Percentiles rank a stretch among this genome's conserved stretches.
Evolutionary conservation across 2,113 vertebrate genomes (phyloP).

Genomic region (Potamarius usumacintae): DNA sequence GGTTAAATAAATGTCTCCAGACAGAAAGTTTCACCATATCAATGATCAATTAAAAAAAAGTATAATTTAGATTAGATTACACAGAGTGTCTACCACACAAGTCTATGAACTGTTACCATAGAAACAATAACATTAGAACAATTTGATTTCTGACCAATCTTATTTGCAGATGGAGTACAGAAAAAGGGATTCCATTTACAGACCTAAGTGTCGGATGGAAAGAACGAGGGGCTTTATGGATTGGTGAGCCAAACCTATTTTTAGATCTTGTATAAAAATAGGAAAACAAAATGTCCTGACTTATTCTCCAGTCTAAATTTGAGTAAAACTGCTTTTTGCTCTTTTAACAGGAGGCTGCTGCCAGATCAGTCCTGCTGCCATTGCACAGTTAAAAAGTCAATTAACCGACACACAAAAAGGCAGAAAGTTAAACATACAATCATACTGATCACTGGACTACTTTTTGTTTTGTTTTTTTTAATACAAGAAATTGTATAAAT

Average conservation of each 20-base stretch:
- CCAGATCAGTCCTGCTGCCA: slow-evolving; percentile 66
- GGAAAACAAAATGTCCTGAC: background rate
- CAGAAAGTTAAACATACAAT: background rate
- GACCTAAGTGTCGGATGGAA: slow-evolving; percentile 67
- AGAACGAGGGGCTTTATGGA: slow-evolving; percentile 72
- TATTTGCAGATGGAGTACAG: slow-evolving; percentile 67
- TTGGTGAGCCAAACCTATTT: slow-evolving; percentile 64
- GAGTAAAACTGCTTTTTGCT: background rate
- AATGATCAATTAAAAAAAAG: background rate
- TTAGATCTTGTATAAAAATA: background rate
- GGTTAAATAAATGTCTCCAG: background rate
- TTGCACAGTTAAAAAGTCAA: slow-evolving; percentile 59
- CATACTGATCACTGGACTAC: slow-evolving; percentile 3
- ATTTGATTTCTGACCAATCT: background rate
- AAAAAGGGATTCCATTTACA: slow-evolving; percentile 39
- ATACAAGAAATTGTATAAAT: slow-evolving; percentile 58
- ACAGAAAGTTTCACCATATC: background rate
- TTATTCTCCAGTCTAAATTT: background rate
- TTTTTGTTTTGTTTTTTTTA: background rate
- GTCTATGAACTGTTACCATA: background rate
- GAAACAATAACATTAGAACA: background rate
- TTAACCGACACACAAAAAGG: slow-evolving; percentile 37
- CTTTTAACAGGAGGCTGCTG: slow-evolving; percentile 75
- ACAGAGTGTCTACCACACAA: background rate
- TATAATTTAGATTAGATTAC: background rate